Conservation (phyloP, 2,113 vertebrate species). For the Barnardius zonarius region DNA sequence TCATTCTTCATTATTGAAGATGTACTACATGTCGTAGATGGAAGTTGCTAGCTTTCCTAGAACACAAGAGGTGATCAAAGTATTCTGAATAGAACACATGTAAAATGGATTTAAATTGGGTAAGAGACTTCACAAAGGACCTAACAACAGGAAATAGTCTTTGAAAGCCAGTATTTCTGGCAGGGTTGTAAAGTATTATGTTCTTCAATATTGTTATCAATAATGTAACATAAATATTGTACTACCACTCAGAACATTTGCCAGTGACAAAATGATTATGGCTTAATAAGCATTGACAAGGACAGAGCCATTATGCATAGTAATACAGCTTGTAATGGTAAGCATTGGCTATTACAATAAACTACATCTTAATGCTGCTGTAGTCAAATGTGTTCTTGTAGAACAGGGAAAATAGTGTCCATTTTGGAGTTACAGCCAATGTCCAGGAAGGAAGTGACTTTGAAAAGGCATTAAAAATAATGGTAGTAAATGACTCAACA, state of each 20-base stretch:
- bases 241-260: neutral
- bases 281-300: constrained; percentile 34
- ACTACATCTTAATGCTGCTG: neutral
- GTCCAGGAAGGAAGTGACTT: neutral
- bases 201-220: constrained; percentile 24
- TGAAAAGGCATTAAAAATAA: neutral
- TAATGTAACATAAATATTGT: constrained; percentile 42
- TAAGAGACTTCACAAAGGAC: neutral
- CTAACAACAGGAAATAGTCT: neutral
- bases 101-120: neutral
- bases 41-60: neutral
- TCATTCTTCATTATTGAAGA: neutral
- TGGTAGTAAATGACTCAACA: neutral
- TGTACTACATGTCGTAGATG: neutral
- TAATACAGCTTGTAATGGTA: neutral
- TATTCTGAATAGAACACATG: neutral
- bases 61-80: neutral
- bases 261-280: constrained; percentile 10
- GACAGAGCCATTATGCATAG: constrained; percentile 1
- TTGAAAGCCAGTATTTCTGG: neutral
- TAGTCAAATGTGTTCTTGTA: neutral
- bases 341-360: neutral
- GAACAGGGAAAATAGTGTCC: neutral
- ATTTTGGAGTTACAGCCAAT: neutral
- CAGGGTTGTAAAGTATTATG: neutral